Percentiles rank a stretch among this genome's conserved stretches.
These are phyloP conservation scores for Passerina amoena DNA, from an alignment of 2,113 vertebrate species.

Conservation along the genomic window DNA sequence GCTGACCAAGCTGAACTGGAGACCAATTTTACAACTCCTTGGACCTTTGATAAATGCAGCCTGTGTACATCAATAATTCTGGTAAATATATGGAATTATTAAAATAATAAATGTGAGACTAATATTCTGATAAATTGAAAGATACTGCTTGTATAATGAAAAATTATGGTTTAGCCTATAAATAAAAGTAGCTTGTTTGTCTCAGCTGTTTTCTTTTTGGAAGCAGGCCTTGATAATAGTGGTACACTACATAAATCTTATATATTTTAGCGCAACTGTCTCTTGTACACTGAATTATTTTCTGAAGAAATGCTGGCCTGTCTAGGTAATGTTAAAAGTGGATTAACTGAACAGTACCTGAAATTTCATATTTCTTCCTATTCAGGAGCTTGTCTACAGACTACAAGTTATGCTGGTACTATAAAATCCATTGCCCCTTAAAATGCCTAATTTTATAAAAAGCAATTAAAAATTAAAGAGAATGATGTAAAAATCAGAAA, in stretches of 20 bases:
- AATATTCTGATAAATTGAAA: constrained; percentile 28
- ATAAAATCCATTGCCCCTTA: not conserved
- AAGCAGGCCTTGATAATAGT: constrained; percentile 20
- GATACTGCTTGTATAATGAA: not conserved
- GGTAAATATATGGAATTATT: constrained; percentile 4
- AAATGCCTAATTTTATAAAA: not conserved
- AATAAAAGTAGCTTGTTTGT: constrained; percentile 27
- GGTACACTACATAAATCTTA: constrained; percentile 10
- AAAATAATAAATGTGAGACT: constrained; percentile 33
- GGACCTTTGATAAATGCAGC: not conserved
- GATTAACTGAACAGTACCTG: not conserved
- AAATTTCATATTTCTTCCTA: not conserved
- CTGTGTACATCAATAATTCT: not conserved
- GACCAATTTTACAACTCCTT: fast-evolving
- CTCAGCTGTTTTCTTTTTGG: constrained; percentile 36
- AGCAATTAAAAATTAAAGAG: not conserved
- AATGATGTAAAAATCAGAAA: not conserved
- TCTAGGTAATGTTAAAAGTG: constrained; percentile 14
- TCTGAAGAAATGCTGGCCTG: not conserved
- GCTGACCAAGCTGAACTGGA: not conserved
- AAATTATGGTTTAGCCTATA: constrained; percentile 1
- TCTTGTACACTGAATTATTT: constrained; percentile 36
- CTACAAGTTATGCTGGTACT: not conserved
- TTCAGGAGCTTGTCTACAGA: not conserved
- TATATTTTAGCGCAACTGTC: constrained; percentile 15